Base-by-base conservation (phyloP, 2,797 vertebrate species). In the Pseudomugil tenellus region DNA sequence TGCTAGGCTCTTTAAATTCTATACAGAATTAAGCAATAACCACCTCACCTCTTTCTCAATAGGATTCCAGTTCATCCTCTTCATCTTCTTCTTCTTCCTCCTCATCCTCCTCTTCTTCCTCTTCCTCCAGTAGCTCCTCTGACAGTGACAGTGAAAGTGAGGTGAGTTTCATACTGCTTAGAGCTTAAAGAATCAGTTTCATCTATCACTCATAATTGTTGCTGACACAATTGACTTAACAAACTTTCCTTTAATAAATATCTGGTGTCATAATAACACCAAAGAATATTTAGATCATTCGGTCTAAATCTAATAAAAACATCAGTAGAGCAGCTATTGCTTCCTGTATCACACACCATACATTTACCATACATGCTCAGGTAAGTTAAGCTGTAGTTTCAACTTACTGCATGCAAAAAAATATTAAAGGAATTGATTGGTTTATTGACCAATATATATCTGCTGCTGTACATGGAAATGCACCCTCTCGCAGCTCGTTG, bases 101-200 rank as follows among this genome's bases (percentile, higher is more conserved):
- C 0, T 89, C 79, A n/a, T n/a, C n/a, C n/a, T n/a, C n/a, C n/a
- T n/a, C n/a, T 0, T 89, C 84, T 0, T 88, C 87, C 0, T 88
- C 77, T 2, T 87, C 84, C 0, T 89, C 83, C 35, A 84, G 87
- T 32, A 88, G 87, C 76, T 92, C 85, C 17, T 92, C 91, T 55
- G 90, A 92, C 49, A 91, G 90, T 55, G 90, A 92, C 46, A 91
- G 90, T 62, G 91, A 92, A 59, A 91, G 88, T 58, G 89, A 91
- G 86, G 91, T 93, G 79, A n/a, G 41, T 43, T n/a, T 43, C 6
- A 41, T 41, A 41, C 16, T 41, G 39, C 6, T 14, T 16, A 34
- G 14, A 16, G 17, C 4, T 16, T 17, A 32, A 17, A 12, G 14
- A 49, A 28, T 10, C 1, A 21, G 26, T n/a, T n/a, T n/a, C 12